Conservation (phyloP, 2,888 invertebrate species). For the Agrotis exclamationis region DNA sequence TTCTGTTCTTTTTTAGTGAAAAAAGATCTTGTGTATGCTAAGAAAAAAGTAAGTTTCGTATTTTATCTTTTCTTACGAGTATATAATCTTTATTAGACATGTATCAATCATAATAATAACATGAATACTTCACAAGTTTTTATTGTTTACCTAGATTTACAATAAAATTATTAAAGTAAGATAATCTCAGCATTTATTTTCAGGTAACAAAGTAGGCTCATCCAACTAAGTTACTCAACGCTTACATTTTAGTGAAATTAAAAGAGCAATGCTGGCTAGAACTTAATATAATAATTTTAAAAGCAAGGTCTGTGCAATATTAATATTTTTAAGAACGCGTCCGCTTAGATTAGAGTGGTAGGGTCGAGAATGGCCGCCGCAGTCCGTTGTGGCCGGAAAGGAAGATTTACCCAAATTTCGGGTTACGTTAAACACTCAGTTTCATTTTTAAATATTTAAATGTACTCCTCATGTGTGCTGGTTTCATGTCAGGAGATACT, state of each 20-base stretch:
- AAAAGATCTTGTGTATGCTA: conserved; percentile 15
- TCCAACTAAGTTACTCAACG: conserved; percentile 35
- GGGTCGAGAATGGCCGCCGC: conserved; percentile 64
- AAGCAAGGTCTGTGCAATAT: conserved; percentile 67
- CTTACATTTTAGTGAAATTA: conserved; percentile 57
- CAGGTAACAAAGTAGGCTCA: neutral
- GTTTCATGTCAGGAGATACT: conserved; percentile 40
- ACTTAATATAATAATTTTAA: conserved; percentile 64
- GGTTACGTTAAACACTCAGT: conserved; percentile 76
- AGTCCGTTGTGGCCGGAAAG: conserved; percentile 82
- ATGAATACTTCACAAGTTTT: neutral
- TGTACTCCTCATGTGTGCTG: conserved; percentile 56
- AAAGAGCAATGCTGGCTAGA: conserved; percentile 49
- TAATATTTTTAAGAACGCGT: conserved; percentile 73
- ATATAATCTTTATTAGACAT: neutral
- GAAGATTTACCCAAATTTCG: conserved; percentile 81
- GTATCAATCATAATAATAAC: neutral
- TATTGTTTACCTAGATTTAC: neutral
- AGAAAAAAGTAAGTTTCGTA: neutral
- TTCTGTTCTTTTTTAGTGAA: conserved; percentile 10
- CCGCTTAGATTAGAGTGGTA: conserved; percentile 76
- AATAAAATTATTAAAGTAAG: neutral
- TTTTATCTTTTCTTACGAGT: too few relatives aligned
- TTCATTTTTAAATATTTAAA: conserved; percentile 78
- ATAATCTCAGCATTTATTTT: neutral